Conservation (phyloP, 2,113 vertebrate genomes). For the Aleadryas rufinucha region DNA sequence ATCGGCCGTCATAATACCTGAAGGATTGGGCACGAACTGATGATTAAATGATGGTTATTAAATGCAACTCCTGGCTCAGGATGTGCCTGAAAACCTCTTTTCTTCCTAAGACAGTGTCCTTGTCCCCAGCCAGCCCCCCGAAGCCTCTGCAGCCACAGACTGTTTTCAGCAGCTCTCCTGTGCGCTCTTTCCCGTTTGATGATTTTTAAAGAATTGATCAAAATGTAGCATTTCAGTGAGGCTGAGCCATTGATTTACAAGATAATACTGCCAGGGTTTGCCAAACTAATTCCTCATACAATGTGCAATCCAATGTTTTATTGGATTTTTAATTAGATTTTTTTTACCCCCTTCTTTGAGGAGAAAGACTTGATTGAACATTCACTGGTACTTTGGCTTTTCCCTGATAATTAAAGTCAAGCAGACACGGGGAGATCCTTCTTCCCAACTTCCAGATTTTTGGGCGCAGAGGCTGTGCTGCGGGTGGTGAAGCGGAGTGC, state of each 20-base stretch:
- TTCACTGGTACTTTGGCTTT: not conserved
- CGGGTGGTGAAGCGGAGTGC: fast-evolving
- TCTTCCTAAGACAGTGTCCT: fast-evolving
- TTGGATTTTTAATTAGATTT: not conserved
- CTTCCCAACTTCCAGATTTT: not conserved
- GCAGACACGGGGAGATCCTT: not conserved
- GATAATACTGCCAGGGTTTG: not conserved
- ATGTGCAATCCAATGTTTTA: not conserved
- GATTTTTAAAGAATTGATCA: not conserved
- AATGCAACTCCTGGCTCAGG: not conserved
- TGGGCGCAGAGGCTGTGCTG: not conserved
- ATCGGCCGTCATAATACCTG: fast-evolving
- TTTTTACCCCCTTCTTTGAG: not conserved
- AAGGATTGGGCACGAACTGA: not conserved
- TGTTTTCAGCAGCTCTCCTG: not conserved
- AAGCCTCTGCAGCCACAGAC: not conserved
- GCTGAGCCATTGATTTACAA: not conserved
- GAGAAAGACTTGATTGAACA: not conserved
- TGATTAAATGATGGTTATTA: not conserved
- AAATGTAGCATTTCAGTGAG: not conserved
- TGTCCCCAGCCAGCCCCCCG: not conserved
- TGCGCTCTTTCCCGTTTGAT: not conserved
- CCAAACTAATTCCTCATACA: not conserved
- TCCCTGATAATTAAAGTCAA: not conserved
- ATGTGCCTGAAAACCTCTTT: not conserved